A percentile compares a stretch with the other conserved stretches of the same genome.
phyloP scores from a whole-genome alignment of 2,113 vertebrate genomes.

The Pristiophorus japonicus region DNA sequence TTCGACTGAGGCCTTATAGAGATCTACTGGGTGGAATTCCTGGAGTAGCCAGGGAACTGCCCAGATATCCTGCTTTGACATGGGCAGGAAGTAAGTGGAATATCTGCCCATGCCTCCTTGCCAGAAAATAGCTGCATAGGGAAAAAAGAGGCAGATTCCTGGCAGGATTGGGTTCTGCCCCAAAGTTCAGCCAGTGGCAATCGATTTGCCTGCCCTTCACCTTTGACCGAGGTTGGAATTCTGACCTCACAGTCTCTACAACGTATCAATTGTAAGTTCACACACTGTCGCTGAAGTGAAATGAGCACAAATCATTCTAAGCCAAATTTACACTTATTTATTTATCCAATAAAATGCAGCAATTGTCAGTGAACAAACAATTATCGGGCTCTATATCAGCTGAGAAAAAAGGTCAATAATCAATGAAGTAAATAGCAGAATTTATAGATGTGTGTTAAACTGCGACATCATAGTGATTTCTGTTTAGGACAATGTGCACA shows the following conservation, averaged over 20 bases:
- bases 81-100: neutral
- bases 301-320: neutral
- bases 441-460: neutral
- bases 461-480: neutral
- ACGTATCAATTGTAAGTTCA: neutral
- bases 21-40: neutral
- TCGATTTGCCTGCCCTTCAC: neutral
- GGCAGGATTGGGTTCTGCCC: neutral
- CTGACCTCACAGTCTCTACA: neutral
- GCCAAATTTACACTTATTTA: conserved; percentile 10
- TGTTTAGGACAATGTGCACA: neutral
- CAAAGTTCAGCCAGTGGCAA: neutral
- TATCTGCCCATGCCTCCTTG: neutral
- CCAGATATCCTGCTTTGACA: neutral
- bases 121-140: neutral
- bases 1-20: neutral
- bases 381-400: neutral
- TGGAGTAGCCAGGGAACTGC: neutral
- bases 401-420: neutral
- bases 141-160: neutral
- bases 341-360: conserved; percentile 19
- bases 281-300: neutral
- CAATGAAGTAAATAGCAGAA: neutral
- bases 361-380: conserved; percentile 1
- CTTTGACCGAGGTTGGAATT: neutral